These are phyloP conservation scores for Amniataba percoides DNA, from an alignment of 2,797 vertebrate genomes.

Conservation along the genomic window DNA sequence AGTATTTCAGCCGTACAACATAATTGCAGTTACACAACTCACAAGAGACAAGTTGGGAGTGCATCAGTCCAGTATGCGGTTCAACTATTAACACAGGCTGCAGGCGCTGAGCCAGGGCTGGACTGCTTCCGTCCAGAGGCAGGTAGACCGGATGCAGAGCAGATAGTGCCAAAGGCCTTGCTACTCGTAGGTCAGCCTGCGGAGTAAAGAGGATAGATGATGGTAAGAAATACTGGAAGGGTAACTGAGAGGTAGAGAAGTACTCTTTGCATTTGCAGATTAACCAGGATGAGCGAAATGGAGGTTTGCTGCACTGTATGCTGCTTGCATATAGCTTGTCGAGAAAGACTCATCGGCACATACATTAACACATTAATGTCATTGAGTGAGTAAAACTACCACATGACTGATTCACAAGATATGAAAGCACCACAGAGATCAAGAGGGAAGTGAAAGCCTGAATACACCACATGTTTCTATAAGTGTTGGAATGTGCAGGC, in stretches of 20 bases:
- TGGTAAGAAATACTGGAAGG: neutral
- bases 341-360: neutral
- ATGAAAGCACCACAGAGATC: constrained; percentile 43
- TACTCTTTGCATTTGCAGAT: neutral
- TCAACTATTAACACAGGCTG: constrained; percentile 90
- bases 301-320: neutral
- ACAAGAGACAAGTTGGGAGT: constrained; percentile 86
- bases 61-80: constrained; percentile 82
- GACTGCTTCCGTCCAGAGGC: constrained; percentile 68
- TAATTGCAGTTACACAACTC: constrained; percentile 45
- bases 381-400: constrained; percentile 25
- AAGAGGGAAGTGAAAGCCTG: constrained; percentile 69
- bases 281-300: constrained; percentile 1
- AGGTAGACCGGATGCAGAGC: constrained; percentile 82
- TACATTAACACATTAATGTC: neutral
- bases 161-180: constrained; percentile 56
- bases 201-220: neutral
- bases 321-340: neutral
- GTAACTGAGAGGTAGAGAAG: neutral
- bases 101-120: constrained; percentile 73
- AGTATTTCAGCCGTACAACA: constrained; percentile 17
- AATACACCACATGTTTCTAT: constrained; percentile 47
- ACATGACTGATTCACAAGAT: constrained; percentile 51
- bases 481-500: constrained; percentile 26
- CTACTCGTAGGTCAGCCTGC: constrained; percentile 65